Base-by-base conservation (phyloP, 2,797 vertebrate species). In the Bovichtus variegatus region DNA sequence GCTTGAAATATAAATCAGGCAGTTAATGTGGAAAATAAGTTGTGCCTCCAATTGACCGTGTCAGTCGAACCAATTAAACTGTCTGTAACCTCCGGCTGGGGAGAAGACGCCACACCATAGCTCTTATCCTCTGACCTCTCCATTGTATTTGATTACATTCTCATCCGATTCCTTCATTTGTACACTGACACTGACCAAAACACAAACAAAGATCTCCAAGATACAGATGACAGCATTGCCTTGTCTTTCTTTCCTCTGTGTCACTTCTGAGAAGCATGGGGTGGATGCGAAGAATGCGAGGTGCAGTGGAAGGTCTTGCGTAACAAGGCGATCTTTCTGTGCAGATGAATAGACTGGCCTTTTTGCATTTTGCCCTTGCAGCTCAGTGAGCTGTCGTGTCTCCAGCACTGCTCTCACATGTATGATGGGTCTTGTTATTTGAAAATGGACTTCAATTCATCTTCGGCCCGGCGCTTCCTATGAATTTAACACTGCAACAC, bases 321-420 rank as follows among this genome's bases (percentile, higher is more conserved):
- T 80, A 90, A 93, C 89, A 93, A 91, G 73, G 81, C 57, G 0
- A 78, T 84, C 89, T 91, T 90, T 92, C 84, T 89, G 69, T 82
- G 59, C 49, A 0, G 16, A 85, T 89, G 88, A 93, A 90, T 73
- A 47, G 90, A 41, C 44, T n/a, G 86, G 54, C 75, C 83, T 85
- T 87, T 79, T 34, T 41, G 40, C 41, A 36, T 68, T 51, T 67
- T 0, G 1, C 59, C 72, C 57, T 50, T 1, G 49, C 50, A 62
- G 51, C 60, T 70, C 76, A 51, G 69, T 12, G 38, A 78, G 76
- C 71, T 81, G 75, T 85, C 77, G 68, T 18, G 41, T 71, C 72
- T 80, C 74, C 84, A 74, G 36, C 0, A 2, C 61, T 69, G 36
- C 67, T 49, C 38, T 74, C 83, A 81, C 62, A 76, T 82, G 66